phyloP scores from a whole-genome alignment of 2,113 vertebrate species.

The Athene noctua region DNA sequence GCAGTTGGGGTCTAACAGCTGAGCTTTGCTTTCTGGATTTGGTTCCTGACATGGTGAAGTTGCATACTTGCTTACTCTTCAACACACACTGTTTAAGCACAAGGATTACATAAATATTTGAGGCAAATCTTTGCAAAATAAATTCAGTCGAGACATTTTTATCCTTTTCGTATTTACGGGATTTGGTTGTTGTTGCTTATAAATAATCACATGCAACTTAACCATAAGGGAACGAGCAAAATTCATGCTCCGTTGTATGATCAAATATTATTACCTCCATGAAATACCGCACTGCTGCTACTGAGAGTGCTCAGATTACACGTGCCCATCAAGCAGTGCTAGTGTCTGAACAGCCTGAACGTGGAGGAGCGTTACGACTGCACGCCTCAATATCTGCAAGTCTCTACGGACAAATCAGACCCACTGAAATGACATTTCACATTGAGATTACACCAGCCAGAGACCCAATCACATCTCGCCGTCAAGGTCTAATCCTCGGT shows the following conservation, averaged over 20 bases:
- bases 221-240: not conserved
- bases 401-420: not conserved
- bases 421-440: not conserved
- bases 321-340: not conserved
- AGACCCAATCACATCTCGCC: rapidly evolving
- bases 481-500: not conserved
- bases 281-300: not conserved
- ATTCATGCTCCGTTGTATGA: not conserved
- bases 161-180: not conserved
- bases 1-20: not conserved
- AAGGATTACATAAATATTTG: not conserved
- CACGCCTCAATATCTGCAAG: not conserved
- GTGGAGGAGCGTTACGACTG: not conserved
- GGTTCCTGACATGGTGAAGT: not conserved
- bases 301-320: not conserved
- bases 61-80: not conserved
- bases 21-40: not conserved
- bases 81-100: not conserved
- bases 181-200: not conserved
- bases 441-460: not conserved
- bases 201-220: not conserved
- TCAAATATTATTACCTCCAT: not conserved
- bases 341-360: not conserved
- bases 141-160: not conserved
- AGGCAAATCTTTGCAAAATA: not conserved